These are phyloP conservation scores for Phoxinus phoxinus DNA, from an alignment of 2,113 vertebrate species.

Conservation along the genomic window DNA sequence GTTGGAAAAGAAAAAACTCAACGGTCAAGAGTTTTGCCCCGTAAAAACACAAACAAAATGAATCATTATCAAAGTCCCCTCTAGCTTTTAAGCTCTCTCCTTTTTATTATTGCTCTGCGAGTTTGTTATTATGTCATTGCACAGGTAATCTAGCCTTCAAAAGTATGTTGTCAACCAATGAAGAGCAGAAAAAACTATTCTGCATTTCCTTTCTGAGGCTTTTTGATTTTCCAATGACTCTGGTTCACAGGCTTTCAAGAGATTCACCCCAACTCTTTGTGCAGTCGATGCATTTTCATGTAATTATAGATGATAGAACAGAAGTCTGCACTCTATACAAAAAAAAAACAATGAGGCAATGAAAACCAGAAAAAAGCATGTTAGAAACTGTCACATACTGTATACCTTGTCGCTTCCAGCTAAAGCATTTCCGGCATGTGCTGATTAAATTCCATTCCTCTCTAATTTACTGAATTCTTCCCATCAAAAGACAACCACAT, in stretches of 20 bases:
- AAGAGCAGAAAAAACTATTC: background rate
- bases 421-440: constrained; percentile 34
- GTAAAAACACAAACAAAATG: background rate
- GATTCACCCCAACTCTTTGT: background rate
- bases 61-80: constrained; percentile 36
- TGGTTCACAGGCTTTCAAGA: constrained; percentile 1
- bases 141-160: background rate
- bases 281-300: background rate
- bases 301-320: background rate
- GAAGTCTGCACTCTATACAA: background rate
- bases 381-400: constrained; percentile 20
- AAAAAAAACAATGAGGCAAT: background rate
- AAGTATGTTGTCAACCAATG: background rate
- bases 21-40: constrained; percentile 43
- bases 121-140: constrained; percentile 34
- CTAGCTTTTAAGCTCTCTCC: constrained; percentile 19
- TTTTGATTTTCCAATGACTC: background rate
- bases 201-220: background rate
- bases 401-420: constrained; percentile 32
- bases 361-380: constrained; percentile 4
- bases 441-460: constrained; percentile 47
- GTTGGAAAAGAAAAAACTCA: constrained; percentile 46
- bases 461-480: constrained; percentile 35
- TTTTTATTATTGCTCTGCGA: constrained; percentile 28
- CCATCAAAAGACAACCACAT: constrained; percentile 6